These are phyloP conservation scores for Neodiprion virginianus DNA, from an alignment of 1,140 invertebrate genomes.

Conservation along the genomic window DNA sequence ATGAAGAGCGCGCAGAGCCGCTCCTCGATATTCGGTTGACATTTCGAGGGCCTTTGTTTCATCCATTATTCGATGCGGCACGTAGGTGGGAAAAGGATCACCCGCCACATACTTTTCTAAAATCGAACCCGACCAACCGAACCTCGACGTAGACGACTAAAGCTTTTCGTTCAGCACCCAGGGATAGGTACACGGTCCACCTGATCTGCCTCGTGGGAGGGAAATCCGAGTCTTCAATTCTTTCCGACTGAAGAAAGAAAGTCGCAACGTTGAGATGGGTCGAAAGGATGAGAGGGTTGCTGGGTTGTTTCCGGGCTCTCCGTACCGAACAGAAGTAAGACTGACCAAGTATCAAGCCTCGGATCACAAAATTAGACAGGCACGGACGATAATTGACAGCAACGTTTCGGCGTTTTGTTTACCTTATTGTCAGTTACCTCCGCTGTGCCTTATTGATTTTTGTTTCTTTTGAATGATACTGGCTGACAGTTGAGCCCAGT, in stretches of 20 bases:
- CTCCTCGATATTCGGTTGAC: not conserved
- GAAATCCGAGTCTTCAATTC: conserved; percentile 29
- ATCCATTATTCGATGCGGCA: not conserved
- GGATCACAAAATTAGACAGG: not conserved
- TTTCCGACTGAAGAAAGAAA: not conserved
- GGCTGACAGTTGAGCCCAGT: too few species aligned
- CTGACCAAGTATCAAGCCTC: not conserved
- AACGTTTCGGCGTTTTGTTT: not conserved
- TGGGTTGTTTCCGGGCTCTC: conserved; percentile 39
- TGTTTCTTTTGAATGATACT: too few species aligned
- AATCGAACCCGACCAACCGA: conserved; percentile 26
- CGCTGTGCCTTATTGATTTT: too few species aligned
- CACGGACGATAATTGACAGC: too few species aligned
- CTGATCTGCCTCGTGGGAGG: conserved; percentile 17
- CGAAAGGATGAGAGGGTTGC: conserved; percentile 8
- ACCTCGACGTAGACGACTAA: conserved; percentile 27
- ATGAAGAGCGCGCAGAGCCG: not conserved
- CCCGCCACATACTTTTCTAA: not conserved
- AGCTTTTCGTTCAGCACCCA: conserved; percentile 29
- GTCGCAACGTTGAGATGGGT: conserved; percentile 33
- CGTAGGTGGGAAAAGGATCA: not conserved
- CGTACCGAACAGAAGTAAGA: not conserved
- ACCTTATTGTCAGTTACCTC: not conserved
- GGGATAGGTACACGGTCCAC: conserved; percentile 15
- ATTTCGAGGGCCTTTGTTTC: not conserved